phyloP scores from a whole-genome alignment of 92 coral and sea anemone species.

The Palythoa grandiflora region DNA sequence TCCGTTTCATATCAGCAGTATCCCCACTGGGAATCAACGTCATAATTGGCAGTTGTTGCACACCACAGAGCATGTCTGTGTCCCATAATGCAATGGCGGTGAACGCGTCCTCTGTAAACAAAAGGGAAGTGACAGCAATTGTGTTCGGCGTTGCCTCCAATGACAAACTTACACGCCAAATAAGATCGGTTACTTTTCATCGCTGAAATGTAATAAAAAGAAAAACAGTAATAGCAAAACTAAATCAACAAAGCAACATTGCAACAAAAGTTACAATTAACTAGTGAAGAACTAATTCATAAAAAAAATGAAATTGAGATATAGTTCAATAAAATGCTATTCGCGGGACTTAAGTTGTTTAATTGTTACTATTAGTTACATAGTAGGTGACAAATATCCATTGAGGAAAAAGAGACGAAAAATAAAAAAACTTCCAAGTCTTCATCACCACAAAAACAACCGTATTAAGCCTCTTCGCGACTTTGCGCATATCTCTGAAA shows the following conservation, averaged over 20 bases:
- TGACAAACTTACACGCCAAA: slow-evolving; percentile 39
- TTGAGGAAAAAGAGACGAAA: too few relatives aligned
- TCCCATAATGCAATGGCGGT: slow-evolving; percentile 48
- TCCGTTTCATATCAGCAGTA: slow-evolving; percentile 17
- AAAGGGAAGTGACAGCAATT: slow-evolving; percentile 56
- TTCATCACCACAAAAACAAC: too few relatives aligned
- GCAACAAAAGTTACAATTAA: background rate
- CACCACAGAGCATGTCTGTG: slow-evolving; percentile 68
- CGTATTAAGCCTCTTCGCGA: too few relatives aligned
- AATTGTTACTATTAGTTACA: too few relatives aligned
- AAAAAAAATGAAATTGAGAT: too few relatives aligned
- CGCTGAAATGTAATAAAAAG: background rate
- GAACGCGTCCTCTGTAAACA: slow-evolving; percentile 44
- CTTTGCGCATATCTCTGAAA: too few relatives aligned
- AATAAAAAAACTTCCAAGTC: too few relatives aligned
- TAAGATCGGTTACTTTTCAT: background rate
- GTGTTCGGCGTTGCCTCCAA: slow-evolving; percentile 57
- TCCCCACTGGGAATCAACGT: slow-evolving; percentile 55
- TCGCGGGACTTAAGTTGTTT: too few relatives aligned
- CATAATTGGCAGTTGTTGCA: slow-evolving; percentile 56
- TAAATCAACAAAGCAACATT: background rate
- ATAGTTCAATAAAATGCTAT: too few relatives aligned
- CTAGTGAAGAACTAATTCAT: too few relatives aligned
- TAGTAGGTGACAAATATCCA: too few relatives aligned
- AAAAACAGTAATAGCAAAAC: background rate